These are phyloP conservation scores for Merluccius polli DNA, from an alignment of 2,797 vertebrate genomes.

Conservation along the genomic window DNA sequence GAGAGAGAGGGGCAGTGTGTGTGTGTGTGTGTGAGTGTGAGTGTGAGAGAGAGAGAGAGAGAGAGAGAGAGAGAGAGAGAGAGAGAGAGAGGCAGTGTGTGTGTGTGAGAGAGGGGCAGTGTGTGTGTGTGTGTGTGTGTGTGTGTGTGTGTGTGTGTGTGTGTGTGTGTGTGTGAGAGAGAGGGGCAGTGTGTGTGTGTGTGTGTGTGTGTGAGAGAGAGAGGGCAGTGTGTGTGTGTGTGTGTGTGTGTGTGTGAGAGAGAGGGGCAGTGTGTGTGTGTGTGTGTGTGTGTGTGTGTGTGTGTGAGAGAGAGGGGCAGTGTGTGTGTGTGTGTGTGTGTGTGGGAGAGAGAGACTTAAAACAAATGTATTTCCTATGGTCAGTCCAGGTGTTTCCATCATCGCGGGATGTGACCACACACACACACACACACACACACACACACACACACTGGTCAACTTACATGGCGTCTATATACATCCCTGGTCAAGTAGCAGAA, in stretches of 20 bases:
- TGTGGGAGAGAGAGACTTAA: constrained; percentile 14
- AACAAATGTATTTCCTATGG: constrained; percentile 38
- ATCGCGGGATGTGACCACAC: constrained; percentile 3
- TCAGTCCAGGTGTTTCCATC: constrained; percentile 58
- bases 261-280: constrained; percentile 1
- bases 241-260: no score
- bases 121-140: constrained; percentile 13
- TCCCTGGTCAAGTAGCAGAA: constrained; percentile 32
- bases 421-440: constrained; percentile 6
- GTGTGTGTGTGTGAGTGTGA: constrained; percentile 11
- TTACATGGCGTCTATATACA: constrained; percentile 36
- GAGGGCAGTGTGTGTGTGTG: no score
- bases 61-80: no score
- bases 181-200: constrained; percentile 7
- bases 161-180: constrained; percentile 10
- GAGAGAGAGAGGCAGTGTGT: constrained; percentile 11
- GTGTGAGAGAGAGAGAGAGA: constrained; percentile 10
- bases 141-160: constrained; percentile 7
- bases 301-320: not conserved
- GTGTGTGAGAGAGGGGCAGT: constrained; percentile 18
- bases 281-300: constrained; percentile 16
- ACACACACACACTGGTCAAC: constrained; percentile 6
- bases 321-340: constrained; percentile 5
- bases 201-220: constrained; percentile 1
- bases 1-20: not conserved